A percentile compares a stretch with the other conserved stretches of the same genome.
phyloP scores from a whole-genome alignment of 2,797 vertebrate species.

The Tauraco hartlaubi region DNA sequence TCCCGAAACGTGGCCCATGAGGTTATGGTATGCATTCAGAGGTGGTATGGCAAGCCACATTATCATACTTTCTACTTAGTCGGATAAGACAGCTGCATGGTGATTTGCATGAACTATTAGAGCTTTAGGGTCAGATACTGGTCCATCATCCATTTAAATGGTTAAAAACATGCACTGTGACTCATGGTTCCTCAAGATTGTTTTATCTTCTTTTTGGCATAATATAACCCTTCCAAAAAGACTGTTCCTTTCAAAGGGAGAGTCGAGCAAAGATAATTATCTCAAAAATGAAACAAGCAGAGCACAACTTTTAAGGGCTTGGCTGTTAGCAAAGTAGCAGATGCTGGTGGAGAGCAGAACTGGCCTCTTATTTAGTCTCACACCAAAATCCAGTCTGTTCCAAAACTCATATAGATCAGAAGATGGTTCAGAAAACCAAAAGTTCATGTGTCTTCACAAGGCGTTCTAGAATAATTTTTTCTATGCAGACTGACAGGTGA shows the following conservation, averaged over 20 bases:
- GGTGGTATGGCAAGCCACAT: neutral
- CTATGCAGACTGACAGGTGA: neutral
- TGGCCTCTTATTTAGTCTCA: neutral
- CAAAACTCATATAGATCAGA: neutral
- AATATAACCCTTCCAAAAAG: neutral
- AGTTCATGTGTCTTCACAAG: neutral
- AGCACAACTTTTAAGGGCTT: neutral
- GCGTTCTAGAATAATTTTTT: neutral
- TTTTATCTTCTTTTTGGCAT: neutral
- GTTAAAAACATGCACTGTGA: neutral
- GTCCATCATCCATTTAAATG: neutral
- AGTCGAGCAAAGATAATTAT: neutral
- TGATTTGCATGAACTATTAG: neutral
- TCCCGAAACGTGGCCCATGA: neutral
- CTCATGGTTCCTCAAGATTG: neutral
- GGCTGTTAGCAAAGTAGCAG: neutral
- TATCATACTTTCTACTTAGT: neutral
- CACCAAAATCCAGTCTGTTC: neutral
- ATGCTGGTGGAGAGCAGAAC: neutral
- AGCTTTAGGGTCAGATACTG: neutral
- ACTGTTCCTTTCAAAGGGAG: neutral
- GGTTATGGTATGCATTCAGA: neutral
- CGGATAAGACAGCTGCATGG: neutral
- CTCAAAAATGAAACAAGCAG: neutral
- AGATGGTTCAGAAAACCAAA: neutral